Conservation (phyloP, 2,113 vertebrate genomes). For the Nycticryphes semicollaris region DNA sequence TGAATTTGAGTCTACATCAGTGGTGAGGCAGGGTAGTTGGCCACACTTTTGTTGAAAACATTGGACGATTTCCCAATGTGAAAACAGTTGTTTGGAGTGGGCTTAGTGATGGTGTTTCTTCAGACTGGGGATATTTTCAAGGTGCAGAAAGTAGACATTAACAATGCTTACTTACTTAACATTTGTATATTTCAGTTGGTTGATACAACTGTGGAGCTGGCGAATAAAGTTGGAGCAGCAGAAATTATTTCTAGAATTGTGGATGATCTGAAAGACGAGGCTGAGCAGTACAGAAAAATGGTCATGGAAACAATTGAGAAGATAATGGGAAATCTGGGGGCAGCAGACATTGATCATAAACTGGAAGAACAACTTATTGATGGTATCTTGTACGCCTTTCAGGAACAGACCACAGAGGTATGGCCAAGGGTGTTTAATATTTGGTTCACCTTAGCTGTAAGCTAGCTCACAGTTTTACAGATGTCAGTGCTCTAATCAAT, state of each 20-base stretch:
- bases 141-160: background rate
- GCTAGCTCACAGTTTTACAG: background rate
- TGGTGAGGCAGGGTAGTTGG: background rate
- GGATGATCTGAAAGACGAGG: constrained; percentile 97
- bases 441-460: background rate
- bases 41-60: background rate
- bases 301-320: constrained; percentile 99
- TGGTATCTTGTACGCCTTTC: constrained; percentile 97
- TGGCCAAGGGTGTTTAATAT: background rate
- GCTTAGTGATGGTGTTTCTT: background rate
- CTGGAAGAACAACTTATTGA: constrained; percentile 98
- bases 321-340: constrained; percentile 98
- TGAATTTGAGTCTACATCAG: background rate
- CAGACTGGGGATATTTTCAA: background rate
- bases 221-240: constrained; percentile 98
- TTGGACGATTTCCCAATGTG: background rate
- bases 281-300: constrained; percentile 99
- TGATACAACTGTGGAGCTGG: constrained; percentile 97
- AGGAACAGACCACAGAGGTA: constrained; percentile 99
- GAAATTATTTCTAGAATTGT: constrained; percentile 99
- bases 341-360: constrained; percentile 98
- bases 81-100: background rate
- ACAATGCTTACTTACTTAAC: background rate
- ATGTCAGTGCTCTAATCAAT: background rate
- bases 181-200: constrained; percentile 81